Base-by-base conservation (phyloP, 2,113 vertebrate species). In the Pardalotus punctatus region DNA sequence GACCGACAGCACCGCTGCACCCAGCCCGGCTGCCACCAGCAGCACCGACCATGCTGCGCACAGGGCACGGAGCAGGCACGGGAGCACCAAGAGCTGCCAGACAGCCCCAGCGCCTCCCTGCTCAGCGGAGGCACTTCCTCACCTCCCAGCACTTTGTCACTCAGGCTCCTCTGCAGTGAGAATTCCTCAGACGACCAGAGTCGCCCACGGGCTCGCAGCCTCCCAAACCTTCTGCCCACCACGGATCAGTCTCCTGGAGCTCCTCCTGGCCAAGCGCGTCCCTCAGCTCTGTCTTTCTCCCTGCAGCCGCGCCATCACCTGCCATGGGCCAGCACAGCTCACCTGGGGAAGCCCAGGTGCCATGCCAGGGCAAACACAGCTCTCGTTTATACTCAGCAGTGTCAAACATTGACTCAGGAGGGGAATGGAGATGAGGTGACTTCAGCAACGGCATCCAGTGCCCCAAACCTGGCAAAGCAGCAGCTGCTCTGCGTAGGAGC, bases 211-310 rank as follows among this genome's bases (percentile, higher is more conserved):
- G 79, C 88, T 90, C 16, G 2, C 86, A 86, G 92, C 73, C 84
- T 84, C 4, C 0, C 77, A 73, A 60, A 62, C 57, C 58, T 28
- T 27, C 81, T 87, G 87, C 36, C 86, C 78, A 50, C 73, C 66
- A n/a, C 1, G 0, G 25, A 53, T 24, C 2, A 0, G 33, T 11
- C 33, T 56, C 12, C 57, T 3, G 27, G 8, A 76, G 48, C 64
- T 67, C 11, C 65, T 81, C 67, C 67, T 11, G 60, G 58, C 45
- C 60, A 2, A 9, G 43, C 0, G 43, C 4, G 0, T 17, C 36
- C 1, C 47, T 65, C 82, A 8, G 40, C 70, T 66, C 53, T 0
- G 2, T 9, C 33, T 4, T 33, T 9, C 51, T 11, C 6, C 0
- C 48, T 9, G 31, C 13, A 0, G 6, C 61, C 2, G 2, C 54